A percentile compares a stretch with the other conserved stretches of the same genome.
phyloP scores from a whole-genome alignment of 2,113 vertebrate species.

The Lamprologus sp. region DNA sequence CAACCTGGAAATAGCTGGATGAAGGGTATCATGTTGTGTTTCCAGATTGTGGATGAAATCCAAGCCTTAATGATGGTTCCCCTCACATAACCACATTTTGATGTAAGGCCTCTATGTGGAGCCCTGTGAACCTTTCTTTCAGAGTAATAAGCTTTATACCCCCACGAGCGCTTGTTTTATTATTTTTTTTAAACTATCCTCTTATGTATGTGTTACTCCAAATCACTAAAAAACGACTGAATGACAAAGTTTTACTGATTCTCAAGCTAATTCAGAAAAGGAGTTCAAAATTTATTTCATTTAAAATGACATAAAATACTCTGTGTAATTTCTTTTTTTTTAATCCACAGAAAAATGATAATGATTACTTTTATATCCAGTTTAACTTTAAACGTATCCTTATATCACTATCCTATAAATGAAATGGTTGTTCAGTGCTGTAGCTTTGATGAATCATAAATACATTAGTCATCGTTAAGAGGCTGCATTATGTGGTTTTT shows the following conservation, averaged over 20 bases:
- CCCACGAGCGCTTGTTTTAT: neutral
- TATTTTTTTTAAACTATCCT: neutral
- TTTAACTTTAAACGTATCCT: neutral
- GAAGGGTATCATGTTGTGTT: neutral
- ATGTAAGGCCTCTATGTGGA: neutral
- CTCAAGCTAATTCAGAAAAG: neutral
- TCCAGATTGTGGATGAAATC: neutral
- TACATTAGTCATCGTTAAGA: neutral
- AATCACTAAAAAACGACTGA: neutral
- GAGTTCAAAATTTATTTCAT: fast-evolving
- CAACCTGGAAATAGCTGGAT: neutral
- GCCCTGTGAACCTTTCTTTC: neutral
- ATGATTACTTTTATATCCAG: neutral
- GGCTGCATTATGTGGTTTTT: neutral
- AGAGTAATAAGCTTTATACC: neutral
- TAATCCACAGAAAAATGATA: neutral
- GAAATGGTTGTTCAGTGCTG: neutral
- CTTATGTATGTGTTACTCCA: neutral
- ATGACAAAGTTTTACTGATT: neutral
- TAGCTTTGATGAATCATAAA: neutral
- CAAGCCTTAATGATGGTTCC: neutral
- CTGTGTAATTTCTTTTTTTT: neutral
- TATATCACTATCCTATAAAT: neutral
- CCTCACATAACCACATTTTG: neutral
- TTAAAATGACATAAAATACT: neutral